These are phyloP conservation scores for Drosophila stalkeri DNA, from an alignment of 2,888 invertebrate species.

Conservation along the genomic window DNA sequence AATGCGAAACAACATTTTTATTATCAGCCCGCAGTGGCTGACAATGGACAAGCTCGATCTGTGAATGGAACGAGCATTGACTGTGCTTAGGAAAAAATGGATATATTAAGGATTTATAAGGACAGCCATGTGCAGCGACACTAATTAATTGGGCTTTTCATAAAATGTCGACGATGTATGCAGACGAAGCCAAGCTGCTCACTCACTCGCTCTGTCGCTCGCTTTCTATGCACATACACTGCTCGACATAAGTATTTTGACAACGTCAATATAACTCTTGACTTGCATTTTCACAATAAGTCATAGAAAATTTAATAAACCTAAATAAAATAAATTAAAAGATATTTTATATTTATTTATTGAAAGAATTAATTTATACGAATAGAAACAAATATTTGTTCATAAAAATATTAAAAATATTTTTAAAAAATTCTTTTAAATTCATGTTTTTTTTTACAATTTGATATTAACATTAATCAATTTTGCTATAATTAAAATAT, in stretches of 20 bases:
- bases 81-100: slow-evolving; percentile 31
- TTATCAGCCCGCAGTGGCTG: neutral
- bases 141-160: slow-evolving; percentile 79
- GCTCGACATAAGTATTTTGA: neutral
- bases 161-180: slow-evolving; percentile 52
- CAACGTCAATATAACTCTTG: too few species aligned
- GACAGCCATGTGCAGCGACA: slow-evolving; percentile 51
- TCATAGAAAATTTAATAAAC: too few species aligned
- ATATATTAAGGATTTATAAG: slow-evolving; percentile 72
- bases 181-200: slow-evolving; percentile 39
- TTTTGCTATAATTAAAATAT: too few species aligned
- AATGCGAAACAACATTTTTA: slow-evolving; percentile 30
- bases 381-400: too few species aligned
- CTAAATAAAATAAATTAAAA: too few species aligned
- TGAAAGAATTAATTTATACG: too few species aligned
- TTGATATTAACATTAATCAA: too few species aligned
- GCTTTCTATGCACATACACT: slow-evolving; percentile 13
- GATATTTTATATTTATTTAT: too few species aligned
- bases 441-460: too few species aligned
- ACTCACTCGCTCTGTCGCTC: neutral
- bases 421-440: too few species aligned
- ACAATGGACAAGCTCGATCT: neutral
- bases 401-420: too few species aligned
- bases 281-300: too few species aligned
- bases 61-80: slow-evolving; percentile 30